Conservation (phyloP, 2,888 invertebrate genomes). For the Cantharis nigra region DNA sequence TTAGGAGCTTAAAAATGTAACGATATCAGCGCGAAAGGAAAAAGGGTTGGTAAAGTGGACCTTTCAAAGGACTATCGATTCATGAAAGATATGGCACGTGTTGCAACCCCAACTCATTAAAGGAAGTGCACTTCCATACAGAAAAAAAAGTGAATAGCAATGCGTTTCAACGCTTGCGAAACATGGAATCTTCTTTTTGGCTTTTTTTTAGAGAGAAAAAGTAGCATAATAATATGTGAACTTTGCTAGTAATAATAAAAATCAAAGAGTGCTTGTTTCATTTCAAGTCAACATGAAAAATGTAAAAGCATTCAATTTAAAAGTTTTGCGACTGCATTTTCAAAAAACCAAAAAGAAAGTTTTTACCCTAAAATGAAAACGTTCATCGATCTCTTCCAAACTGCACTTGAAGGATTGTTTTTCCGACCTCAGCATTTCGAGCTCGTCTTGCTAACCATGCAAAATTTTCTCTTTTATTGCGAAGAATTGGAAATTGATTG, state of each 20-base stretch:
- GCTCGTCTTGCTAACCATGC: not conserved
- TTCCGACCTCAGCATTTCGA: not conserved
- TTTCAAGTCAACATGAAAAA: not conserved
- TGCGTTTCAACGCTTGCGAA: not conserved
- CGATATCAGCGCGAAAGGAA: slow-evolving; percentile 1
- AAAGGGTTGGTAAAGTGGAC: slow-evolving; percentile 17
- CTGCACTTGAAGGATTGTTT: not conserved
- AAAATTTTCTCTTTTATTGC: not conserved
- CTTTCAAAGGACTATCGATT: slow-evolving; percentile 10
- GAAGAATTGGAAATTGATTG: not conserved
- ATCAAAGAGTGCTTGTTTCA: not conserved
- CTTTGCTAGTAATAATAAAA: not conserved
- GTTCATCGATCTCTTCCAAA: not conserved
- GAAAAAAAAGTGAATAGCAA: not conserved
- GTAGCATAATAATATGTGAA: not conserved
- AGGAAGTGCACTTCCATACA: slow-evolving; percentile 2
- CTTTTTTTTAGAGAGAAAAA: not conserved
- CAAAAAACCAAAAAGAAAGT: not conserved
- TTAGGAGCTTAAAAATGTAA: slow-evolving; percentile 3
- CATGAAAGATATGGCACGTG: slow-evolving; percentile 22
- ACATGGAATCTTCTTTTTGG: not conserved
- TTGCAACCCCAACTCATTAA: slow-evolving; percentile 14
- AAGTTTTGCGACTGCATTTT: not conserved
- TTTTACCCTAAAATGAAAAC: not conserved
- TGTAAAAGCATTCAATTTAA: not conserved